A percentile compares a stretch with the other conserved stretches of the same genome.
Conservation (phyloP, 2,113 vertebrate species). For the Cinclus cinclus region DNA sequence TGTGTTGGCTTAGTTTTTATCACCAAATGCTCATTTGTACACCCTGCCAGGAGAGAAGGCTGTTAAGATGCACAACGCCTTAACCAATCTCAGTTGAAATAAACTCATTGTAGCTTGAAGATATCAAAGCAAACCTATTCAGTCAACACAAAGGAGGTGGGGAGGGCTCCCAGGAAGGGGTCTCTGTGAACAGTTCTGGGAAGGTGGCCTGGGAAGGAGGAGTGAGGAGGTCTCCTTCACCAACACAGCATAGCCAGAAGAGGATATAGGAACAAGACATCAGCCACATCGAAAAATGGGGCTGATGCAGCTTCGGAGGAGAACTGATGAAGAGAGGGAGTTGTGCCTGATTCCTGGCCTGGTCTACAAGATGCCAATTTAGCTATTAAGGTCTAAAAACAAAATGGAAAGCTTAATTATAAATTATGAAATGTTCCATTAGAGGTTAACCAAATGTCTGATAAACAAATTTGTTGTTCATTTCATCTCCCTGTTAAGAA, state of each 20-base stretch:
- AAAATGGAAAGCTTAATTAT: slow-evolving; percentile 45
- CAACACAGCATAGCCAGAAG: not conserved
- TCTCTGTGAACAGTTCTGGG: not conserved
- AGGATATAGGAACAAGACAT: not conserved
- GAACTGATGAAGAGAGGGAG: not conserved
- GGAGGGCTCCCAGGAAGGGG: not conserved
- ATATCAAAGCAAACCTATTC: not conserved
- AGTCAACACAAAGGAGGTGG: not conserved
- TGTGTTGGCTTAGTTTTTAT: not conserved
- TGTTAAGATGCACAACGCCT: not conserved
- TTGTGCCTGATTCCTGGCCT: not conserved
- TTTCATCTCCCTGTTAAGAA: slow-evolving; percentile 10
- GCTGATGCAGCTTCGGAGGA: not conserved
- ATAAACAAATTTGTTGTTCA: slow-evolving; percentile 23
- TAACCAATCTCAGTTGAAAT: not conserved
- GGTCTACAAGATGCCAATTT: slow-evolving; percentile 6
- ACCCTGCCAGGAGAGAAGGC: not conserved
- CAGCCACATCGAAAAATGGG: rapidly evolving
- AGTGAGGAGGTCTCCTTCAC: not conserved
- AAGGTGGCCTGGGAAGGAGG: not conserved
- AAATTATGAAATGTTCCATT: slow-evolving; percentile 20
- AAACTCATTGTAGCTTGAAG: not conserved
- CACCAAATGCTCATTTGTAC: not conserved
- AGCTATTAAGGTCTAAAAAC: slow-evolving; percentile 33
- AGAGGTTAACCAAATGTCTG: slow-evolving; percentile 31